Evolutionary conservation across 2,797 vertebrate genomes (phyloP).

Genomic region (Siniperca undulata): DNA sequence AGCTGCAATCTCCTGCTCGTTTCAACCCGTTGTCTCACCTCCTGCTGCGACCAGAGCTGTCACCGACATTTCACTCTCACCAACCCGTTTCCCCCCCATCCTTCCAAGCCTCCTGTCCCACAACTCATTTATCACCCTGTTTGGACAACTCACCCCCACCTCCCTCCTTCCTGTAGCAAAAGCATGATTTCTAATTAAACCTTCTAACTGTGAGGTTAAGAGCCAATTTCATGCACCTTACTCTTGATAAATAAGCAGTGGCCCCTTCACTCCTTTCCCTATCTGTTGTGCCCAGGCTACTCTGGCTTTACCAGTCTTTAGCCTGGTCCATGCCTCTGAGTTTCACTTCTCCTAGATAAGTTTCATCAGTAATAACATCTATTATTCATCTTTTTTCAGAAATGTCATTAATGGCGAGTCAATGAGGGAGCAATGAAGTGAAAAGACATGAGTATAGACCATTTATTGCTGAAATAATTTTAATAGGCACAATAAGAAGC

Average conservation of each 20-base stretch:
- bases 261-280: slow-evolving; percentile 65
- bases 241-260: slow-evolving; percentile 85
- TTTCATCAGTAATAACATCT: slow-evolving; percentile 63
- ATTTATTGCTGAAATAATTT: slow-evolving; percentile 57
- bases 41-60: slow-evolving; percentile 66
- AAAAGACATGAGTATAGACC: slow-evolving; percentile 39
- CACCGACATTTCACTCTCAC: slow-evolving; percentile 72
- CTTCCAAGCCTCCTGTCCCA: slow-evolving; percentile 70
- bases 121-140: slow-evolving; percentile 85
- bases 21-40: slow-evolving; percentile 57
- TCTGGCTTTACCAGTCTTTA: slow-evolving; percentile 51
- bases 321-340: slow-evolving; percentile 36
- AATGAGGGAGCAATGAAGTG: slow-evolving; percentile 59
- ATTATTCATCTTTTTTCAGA: slow-evolving; percentile 60
- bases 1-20: slow-evolving; percentile 63
- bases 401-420: slow-evolving; percentile 58
- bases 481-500: slow-evolving; percentile 48
- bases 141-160: slow-evolving; percentile 70
- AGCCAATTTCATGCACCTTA: slow-evolving; percentile 89
- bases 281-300: slow-evolving; percentile 66
- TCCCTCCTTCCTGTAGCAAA: slow-evolving; percentile 69
- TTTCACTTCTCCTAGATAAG: slow-evolving; percentile 52
- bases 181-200: slow-evolving; percentile 89
- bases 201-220: slow-evolving; percentile 88
- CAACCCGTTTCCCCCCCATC: slow-evolving; percentile 44